Evolutionary conservation across 1,140 invertebrate genomes (phyloP).

Genomic region (Pinna nobilis): DNA sequence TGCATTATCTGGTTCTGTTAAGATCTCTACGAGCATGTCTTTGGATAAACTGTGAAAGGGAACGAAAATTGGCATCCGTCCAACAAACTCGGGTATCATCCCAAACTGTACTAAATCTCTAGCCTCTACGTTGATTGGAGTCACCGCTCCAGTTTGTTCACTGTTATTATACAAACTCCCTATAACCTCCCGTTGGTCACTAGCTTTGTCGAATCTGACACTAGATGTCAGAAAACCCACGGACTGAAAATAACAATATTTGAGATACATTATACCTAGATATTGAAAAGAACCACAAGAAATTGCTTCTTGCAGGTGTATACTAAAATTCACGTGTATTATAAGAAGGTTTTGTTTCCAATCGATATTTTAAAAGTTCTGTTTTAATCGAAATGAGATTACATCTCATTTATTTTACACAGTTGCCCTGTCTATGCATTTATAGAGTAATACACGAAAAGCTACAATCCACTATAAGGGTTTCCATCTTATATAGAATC

Average conservation of each 20-base stretch:
- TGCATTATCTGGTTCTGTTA: slow-evolving; percentile 98
- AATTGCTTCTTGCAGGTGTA: too few relatives aligned
- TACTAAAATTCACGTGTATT: too few relatives aligned
- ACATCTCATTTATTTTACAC: too few relatives aligned
- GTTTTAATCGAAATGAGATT: too few relatives aligned
- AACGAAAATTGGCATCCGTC: slow-evolving; percentile 88
- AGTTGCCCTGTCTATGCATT: too few relatives aligned
- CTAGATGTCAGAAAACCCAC: slow-evolving; percentile 7
- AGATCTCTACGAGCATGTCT: slow-evolving; percentile 93
- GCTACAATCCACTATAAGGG: too few relatives aligned
- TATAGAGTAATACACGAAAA: too few relatives aligned
- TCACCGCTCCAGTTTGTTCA: slow-evolving; percentile 79
- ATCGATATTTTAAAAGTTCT: too few relatives aligned
- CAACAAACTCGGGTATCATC: slow-evolving; percentile 91
- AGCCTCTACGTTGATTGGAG: slow-evolving; percentile 92
- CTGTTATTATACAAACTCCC: not conserved
- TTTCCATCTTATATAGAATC: too few relatives aligned
- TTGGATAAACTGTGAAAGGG: slow-evolving; percentile 97
- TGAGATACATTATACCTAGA: too few relatives aligned
- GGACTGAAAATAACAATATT: slow-evolving; percentile 5
- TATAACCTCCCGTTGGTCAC: not conserved
- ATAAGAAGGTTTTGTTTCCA: too few relatives aligned
- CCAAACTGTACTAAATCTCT: slow-evolving; percentile 96
- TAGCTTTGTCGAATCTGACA: not conserved
- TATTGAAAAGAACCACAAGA: too few relatives aligned